Conservation (phyloP, 2,888 invertebrate genomes). For the Pandemis corylana region DNA sequence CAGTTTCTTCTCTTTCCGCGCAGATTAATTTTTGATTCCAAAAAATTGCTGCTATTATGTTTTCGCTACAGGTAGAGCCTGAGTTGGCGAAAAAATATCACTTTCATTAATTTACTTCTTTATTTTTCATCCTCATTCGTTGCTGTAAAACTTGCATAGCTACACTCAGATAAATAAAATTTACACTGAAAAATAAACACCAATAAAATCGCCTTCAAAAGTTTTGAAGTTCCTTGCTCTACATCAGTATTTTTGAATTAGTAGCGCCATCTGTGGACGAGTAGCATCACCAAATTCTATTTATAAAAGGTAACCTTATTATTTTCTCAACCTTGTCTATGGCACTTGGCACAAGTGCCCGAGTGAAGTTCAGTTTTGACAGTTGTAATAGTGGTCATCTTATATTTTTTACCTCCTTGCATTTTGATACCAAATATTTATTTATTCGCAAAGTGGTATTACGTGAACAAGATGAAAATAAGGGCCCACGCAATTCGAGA, state of each 20-base stretch:
- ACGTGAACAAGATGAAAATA: constrained; percentile 85
- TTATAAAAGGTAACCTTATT: constrained; percentile 60
- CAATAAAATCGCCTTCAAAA: neutral
- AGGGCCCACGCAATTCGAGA: constrained; percentile 81
- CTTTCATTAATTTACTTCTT: too few species aligned
- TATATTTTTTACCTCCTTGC: constrained; percentile 83
- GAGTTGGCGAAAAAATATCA: too few species aligned
- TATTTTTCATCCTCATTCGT: too few species aligned
- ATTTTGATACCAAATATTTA: constrained; percentile 85
- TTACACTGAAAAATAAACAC: neutral
- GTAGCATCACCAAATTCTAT: constrained; percentile 67
- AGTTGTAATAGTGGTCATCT: constrained; percentile 82
- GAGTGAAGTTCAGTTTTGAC: constrained; percentile 84
- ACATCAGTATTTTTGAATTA: neutral
- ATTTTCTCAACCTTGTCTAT: constrained; percentile 73
- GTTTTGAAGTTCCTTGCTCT: too few species aligned
- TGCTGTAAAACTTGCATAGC: too few species aligned
- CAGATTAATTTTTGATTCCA: too few species aligned
- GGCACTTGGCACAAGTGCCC: constrained; percentile 76
- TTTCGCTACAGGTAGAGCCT: too few species aligned
- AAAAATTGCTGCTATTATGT: too few species aligned
- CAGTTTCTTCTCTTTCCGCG: too few species aligned
- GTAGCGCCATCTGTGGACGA: constrained; percentile 64
- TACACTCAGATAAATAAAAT: too few species aligned
- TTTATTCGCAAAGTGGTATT: constrained; percentile 83